These are phyloP conservation scores for Sesia apiformis DNA, from an alignment of 2,888 invertebrate species.

Conservation along the genomic window DNA sequence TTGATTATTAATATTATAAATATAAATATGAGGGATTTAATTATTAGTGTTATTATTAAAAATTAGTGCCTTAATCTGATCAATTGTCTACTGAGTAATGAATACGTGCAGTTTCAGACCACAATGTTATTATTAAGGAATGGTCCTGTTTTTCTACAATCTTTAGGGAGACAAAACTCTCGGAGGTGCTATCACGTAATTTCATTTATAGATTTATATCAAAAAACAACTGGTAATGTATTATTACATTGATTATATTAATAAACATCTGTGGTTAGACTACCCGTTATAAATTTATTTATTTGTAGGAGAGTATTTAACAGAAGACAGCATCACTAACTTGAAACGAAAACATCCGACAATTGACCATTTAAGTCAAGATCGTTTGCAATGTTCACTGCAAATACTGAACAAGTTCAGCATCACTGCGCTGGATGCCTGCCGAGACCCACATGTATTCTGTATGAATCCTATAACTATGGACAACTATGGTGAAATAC, in stretches of 20 bases:
- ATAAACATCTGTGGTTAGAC: too few relatives aligned
- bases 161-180: neutral
- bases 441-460: conserved; percentile 71
- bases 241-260: too few relatives aligned
- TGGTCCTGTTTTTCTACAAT: too few relatives aligned
- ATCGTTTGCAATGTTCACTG: conserved; percentile 40
- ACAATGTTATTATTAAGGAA: too few relatives aligned
- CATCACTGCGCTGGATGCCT: conserved; percentile 66
- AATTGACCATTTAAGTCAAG: conserved; percentile 34
- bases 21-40: too few relatives aligned
- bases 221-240: conserved; percentile 40
- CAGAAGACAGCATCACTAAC: conserved; percentile 5
- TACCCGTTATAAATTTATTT: neutral
- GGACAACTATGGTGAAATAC: conserved; percentile 75
- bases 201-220: conserved; percentile 46
- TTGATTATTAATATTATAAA: too few relatives aligned
- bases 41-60: too few relatives aligned
- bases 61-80: too few relatives aligned
- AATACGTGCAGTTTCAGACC: too few relatives aligned
- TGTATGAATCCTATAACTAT: conserved; percentile 70
- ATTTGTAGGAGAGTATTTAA: neutral
- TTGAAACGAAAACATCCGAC: conserved; percentile 48
- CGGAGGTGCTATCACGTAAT: conserved; percentile 20
- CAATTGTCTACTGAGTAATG: too few relatives aligned
- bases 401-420: conserved; percentile 51